Percentiles rank a stretch among this genome's conserved stretches.
Conservation (phyloP, 2,113 vertebrate species). For the Eretmochelys imbricata region DNA sequence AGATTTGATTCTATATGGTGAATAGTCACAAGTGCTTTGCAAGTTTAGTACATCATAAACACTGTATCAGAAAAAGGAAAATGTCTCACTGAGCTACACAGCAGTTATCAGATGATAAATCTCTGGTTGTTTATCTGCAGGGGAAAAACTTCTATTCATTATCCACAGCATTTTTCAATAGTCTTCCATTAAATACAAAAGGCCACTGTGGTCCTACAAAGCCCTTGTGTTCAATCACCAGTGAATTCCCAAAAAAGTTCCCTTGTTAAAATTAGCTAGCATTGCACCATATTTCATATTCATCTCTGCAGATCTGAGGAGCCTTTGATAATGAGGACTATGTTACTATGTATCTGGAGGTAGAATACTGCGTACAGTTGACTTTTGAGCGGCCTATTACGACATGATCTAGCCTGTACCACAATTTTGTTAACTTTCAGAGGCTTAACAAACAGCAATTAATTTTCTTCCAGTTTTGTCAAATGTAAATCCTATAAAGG, state of each 20-base stretch:
- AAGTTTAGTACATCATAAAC: background rate
- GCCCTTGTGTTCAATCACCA: slow-evolving; percentile 17
- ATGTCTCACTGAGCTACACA: background rate
- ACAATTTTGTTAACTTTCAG: slow-evolving; percentile 41
- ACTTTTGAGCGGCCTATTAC: slow-evolving; percentile 8
- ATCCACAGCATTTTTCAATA: slow-evolving; percentile 41
- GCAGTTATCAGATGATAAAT: slow-evolving; percentile 50
- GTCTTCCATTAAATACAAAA: slow-evolving; percentile 26
- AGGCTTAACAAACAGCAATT: slow-evolving; percentile 50
- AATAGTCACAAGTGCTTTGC: background rate
- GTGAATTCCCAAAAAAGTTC: background rate
- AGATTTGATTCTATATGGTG: background rate
- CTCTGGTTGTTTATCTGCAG: slow-evolving; percentile 40
- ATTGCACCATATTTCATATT: slow-evolving; percentile 15
- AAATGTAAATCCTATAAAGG: slow-evolving; percentile 57
- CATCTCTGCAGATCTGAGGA: slow-evolving; percentile 31
- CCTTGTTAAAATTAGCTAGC: slow-evolving; percentile 34
- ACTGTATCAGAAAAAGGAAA: background rate
- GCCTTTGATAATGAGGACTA: slow-evolving; percentile 1
- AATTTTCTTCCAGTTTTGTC: slow-evolving; percentile 61
- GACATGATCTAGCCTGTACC: background rate
- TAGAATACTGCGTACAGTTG: background rate
- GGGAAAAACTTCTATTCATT: slow-evolving; percentile 50
- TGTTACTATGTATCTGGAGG: slow-evolving; percentile 31
- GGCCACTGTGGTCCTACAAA: slow-evolving; percentile 28